Conservation (phyloP, 1,140 invertebrate genomes). For the Nasonia longicornis region DNA sequence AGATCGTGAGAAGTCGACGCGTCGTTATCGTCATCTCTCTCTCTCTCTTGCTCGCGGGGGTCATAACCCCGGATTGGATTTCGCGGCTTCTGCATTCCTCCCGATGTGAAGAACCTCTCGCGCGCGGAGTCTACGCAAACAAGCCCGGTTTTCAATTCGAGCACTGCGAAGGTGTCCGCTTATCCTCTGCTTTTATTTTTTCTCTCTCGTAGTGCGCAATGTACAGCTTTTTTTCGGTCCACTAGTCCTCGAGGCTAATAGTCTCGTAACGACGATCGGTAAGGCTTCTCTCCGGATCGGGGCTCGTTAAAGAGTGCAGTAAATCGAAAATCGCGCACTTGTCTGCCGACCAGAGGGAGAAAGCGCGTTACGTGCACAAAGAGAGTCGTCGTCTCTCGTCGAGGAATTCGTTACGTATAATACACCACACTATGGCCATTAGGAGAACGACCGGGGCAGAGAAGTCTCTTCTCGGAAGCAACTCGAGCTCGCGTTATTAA, state of each 20-base stretch:
- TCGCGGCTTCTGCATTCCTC: conserved; percentile 34
- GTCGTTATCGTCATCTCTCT: not conserved
- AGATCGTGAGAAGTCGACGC: conserved; percentile 3
- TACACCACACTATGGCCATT: not conserved
- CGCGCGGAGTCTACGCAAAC: not conserved
- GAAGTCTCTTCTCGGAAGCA: conserved; percentile 36
- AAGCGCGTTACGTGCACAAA: not conserved
- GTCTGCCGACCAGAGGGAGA: not conserved
- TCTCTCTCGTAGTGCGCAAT: not conserved
- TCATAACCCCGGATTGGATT: conserved; percentile 40
- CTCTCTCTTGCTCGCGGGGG: not conserved
- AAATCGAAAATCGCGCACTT: not conserved
- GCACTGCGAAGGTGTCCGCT: conserved; percentile 9
- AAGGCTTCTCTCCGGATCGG: not conserved
- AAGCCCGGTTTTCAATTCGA: conserved; percentile 24
- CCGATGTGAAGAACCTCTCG: conserved; percentile 29
- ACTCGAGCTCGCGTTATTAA: conserved; percentile 31
- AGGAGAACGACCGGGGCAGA: conserved; percentile 24
- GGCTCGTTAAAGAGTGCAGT: conserved; percentile 32
- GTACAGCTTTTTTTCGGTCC: too few species aligned
- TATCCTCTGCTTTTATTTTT: not conserved
- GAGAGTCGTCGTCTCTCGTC: not conserved
- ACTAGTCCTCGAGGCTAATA: too few species aligned
- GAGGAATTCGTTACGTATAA: conserved; percentile 3
- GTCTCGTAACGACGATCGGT: too few species aligned